phyloP scores from a whole-genome alignment of 2,888 invertebrate genomes.

The Caenorhabditis japonica region DNA sequence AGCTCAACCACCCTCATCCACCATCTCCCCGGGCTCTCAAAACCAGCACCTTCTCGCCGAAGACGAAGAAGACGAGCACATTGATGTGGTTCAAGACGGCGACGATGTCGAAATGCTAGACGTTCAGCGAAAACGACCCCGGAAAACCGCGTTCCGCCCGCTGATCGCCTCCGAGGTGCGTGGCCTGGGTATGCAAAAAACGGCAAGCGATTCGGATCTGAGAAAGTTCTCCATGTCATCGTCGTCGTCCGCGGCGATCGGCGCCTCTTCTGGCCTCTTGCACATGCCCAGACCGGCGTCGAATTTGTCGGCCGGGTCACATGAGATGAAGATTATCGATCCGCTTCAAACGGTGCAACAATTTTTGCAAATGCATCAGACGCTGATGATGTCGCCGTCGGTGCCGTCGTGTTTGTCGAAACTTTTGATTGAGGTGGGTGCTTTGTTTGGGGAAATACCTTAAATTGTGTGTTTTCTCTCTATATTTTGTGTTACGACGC shows the following conservation, averaged over 20 bases:
- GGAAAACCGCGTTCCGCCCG: slow-evolving; percentile 20
- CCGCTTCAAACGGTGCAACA: slow-evolving; percentile 49
- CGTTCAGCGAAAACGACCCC: background rate
- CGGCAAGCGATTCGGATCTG: slow-evolving; percentile 34
- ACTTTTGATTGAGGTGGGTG: slow-evolving; percentile 44
- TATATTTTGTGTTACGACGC: no score
- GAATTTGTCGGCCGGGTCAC: slow-evolving; percentile 21
- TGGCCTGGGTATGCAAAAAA: slow-evolving; percentile 37
- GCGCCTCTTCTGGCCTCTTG: slow-evolving; percentile 6
- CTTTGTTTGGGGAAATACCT: background rate
- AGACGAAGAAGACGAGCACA: slow-evolving; percentile 39
- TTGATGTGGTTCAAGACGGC: slow-evolving; percentile 29
- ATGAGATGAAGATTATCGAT: slow-evolving; percentile 26
- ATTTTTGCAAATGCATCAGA: slow-evolving; percentile 44
- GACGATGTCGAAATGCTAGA: slow-evolving; percentile 32
- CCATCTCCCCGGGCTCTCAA: slow-evolving; percentile 10
- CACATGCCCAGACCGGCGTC: slow-evolving; percentile 34
- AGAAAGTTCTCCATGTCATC: background rate
- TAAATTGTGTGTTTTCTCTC: no score
- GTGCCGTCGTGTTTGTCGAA: slow-evolving; percentile 46
- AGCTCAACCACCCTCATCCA: slow-evolving; percentile 15
- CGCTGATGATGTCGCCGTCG: slow-evolving; percentile 46
- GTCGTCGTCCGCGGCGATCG: slow-evolving; percentile 1
- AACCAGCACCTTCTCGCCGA: slow-evolving; percentile 24
- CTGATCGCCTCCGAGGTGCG: slow-evolving; percentile 22